Base-by-base conservation (phyloP, 1,140 invertebrate genomes). In the Macrocentrus cingulum region DNA sequence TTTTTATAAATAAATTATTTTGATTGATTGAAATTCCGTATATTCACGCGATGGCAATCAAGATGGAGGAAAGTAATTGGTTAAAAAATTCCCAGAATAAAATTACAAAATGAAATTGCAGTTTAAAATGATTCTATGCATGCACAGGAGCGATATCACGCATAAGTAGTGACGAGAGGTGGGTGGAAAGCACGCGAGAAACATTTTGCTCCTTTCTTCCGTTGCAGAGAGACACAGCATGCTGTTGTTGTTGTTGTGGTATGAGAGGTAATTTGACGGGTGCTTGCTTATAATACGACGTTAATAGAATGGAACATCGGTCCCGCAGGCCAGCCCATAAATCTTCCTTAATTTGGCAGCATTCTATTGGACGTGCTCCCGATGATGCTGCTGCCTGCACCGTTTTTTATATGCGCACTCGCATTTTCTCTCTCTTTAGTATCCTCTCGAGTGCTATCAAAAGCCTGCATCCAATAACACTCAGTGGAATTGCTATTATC, bases 291-390 rank as follows among this genome's bases (percentile, higher is more conserved):
- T 77, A 77, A 77, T 77, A 67, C 64, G 72, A 75, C 74, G 75
- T 76, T 77, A 77, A 77, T 76, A 75, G 72, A 77, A 77, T 71
- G 69, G 72, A 72, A 64, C 72, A 67, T 73, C 65, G 67, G 63
- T 53, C 46, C 18, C 48, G 62, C 61, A 67, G 66, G 61, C 61
- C 63, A 66, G 42, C 59, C 59, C 73, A 74, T 76, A 77, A 77
- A 77, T 77, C 75, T 76, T 67, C 61, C 60, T 72, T 76, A 77
- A 77, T 76, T 77, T 77, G 74, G 67, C 74, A 74, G 67, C 64
- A 70, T n/a, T n/a, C 64, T 64, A 69, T 68, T 68, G 64, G 56
- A 61, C 63, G 54, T 65, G 67, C 71, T 73, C 67, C 70, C 60
- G 58, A 54, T 56, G 41, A 50, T 54, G 51, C 25, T 45, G 42